Evolutionary conservation across 2,797 vertebrate species (phyloP).

Genomic region (Falco cherrug): DNA sequence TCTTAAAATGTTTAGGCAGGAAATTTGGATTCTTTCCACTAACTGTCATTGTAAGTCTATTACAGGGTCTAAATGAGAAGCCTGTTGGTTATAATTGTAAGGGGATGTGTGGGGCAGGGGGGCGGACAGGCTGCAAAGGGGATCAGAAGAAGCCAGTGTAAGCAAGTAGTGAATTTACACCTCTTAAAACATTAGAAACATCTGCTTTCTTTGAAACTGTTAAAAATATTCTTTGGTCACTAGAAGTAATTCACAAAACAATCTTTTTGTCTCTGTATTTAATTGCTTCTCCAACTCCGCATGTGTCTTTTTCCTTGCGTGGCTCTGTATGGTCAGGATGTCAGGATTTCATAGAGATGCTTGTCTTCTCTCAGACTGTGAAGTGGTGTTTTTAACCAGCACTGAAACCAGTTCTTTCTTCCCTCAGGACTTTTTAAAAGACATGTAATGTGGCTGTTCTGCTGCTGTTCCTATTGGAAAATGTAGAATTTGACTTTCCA

Average conservation of each 20-base stretch:
- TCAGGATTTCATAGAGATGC: not conserved
- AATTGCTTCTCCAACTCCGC: not conserved
- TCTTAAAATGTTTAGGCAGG: not conserved
- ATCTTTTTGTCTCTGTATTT: not conserved
- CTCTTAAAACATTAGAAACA: not conserved
- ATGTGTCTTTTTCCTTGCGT: not conserved
- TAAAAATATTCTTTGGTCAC: not conserved
- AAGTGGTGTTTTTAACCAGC: not conserved
- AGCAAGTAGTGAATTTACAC: not conserved
- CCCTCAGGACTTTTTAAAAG: not conserved
- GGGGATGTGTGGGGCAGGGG: not conserved
- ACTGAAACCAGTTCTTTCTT: not conserved
- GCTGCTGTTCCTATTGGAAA: not conserved
- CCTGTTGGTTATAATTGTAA: not conserved
- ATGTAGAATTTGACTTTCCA: conserved; percentile 32
- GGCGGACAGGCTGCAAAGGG: not conserved
- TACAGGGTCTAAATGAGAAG: not conserved
- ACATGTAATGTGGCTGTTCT: not conserved
- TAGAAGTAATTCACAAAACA: not conserved
- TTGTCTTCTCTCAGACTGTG: not conserved
- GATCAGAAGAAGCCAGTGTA: not conserved
- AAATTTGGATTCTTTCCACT: not conserved
- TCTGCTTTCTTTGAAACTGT: not conserved
- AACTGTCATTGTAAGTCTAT: not conserved
- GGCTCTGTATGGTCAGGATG: not conserved